Conservation (phyloP, 2,797 vertebrate genomes). For the Anguilla pacifica region DNA sequence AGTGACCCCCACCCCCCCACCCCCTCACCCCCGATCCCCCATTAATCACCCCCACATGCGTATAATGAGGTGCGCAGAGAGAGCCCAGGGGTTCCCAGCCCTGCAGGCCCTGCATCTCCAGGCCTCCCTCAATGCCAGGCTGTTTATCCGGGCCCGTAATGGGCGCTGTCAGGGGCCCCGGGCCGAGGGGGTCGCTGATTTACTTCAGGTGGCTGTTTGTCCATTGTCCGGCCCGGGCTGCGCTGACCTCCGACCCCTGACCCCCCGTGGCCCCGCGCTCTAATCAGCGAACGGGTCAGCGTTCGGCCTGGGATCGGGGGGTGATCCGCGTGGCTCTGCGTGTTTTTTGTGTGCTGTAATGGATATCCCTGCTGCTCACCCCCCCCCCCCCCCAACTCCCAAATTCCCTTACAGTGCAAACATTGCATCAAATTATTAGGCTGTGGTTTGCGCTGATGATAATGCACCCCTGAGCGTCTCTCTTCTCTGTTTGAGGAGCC, state of each 20-base stretch:
- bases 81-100: constrained; percentile 59
- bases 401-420: background rate
- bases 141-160: constrained; percentile 70
- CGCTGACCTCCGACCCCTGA: constrained; percentile 64
- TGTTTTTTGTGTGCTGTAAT: constrained; percentile 57
- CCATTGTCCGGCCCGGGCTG: constrained; percentile 69
- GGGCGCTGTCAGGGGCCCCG: constrained; percentile 70
- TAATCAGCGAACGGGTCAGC: constrained; percentile 60
- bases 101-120: constrained; percentile 39
- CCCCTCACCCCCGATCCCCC: constrained; percentile 28
- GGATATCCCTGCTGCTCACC: constrained; percentile 44
- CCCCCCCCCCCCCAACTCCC: background rate
- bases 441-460: background rate
- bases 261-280: constrained; percentile 58
- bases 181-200: constrained; percentile 65
- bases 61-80: constrained; percentile 49
- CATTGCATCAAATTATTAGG: constrained; percentile 22
- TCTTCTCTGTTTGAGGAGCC: background rate
- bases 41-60: constrained; percentile 66
- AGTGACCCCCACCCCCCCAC: constrained; percentile 25
- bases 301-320: constrained; percentile 58
- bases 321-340: constrained; percentile 58
- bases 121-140: constrained; percentile 65
- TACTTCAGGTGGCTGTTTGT: constrained; percentile 74
- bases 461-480: background rate